Base-by-base conservation (phyloP, 1,140 invertebrate genomes). In the Drosophila baimaii region DNA sequence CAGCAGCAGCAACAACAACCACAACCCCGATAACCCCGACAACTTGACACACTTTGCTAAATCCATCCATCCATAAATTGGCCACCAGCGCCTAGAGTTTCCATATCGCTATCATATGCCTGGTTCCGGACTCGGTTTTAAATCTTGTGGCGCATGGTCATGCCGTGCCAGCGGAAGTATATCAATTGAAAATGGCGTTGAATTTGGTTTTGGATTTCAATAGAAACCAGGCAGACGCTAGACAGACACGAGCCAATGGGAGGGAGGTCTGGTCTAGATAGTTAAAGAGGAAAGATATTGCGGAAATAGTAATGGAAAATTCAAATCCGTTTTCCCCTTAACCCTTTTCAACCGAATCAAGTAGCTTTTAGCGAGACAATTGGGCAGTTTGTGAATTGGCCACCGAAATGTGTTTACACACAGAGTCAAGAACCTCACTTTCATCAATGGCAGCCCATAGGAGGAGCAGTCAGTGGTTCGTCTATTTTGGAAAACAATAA, bases 21-120 rank as follows among this genome's bases (percentile, higher is more conserved):
- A 75, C 44, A n/a, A n/a, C n/a, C n/a, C n/a, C n/a, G n/a, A n/a
- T n/a, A n/a, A n/a, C n/a, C n/a, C n/a, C n/a, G 61, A 70, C 79
- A 89, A 86, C 83, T 86, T 86, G 83, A 86, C 83, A 86, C 77
- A 88, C 51, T 86, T 85, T 88, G 59, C 77, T 3, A 77, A 85
- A 72, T 79, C 64, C 51, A 80, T 44, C 66, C 57, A 56, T 49
- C 49, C 31, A 57, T 25, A 47, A 19, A 29, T 43, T 52, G 29
- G n/a, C 47, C 55, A 44, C 39, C 33, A 37, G 41, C 23, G 44
- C 3, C 76, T 88, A 76, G 37, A 72, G 70, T 86, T 83, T 79
- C 79, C 66, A 44, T 49, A 63, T 55, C 29, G 58, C 21, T 83
- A 57, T 68, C 73, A 73, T 61, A 31, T 41, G 63, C 41, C 57